Evolutionary conservation across 2,888 invertebrate species (phyloP).

Genomic region (Heteropelma amictum): DNA sequence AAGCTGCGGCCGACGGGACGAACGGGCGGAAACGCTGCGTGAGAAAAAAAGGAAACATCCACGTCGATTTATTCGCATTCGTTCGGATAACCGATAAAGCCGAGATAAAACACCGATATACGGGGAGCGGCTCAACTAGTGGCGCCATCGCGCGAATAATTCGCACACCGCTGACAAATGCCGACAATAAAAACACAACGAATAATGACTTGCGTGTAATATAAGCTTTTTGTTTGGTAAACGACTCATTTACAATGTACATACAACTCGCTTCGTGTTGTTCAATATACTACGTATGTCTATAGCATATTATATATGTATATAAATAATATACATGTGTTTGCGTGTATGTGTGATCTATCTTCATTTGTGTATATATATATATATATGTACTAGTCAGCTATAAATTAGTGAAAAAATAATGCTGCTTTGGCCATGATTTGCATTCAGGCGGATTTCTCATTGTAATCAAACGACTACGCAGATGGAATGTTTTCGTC

Average conservation of each 20-base stretch:
- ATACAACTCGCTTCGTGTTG: conserved; percentile 48
- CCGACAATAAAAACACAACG: neutral
- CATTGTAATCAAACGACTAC: conserved; percentile 31
- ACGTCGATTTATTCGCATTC: no score
- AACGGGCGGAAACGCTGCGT: no score
- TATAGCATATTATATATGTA: no score
- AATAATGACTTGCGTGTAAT: conserved; percentile 24
- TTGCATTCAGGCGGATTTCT: conserved; percentile 47
- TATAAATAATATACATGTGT: no score
- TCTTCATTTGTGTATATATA: conserved; percentile 32
- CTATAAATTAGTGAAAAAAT: conserved; percentile 76
- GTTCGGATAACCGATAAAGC: no score
- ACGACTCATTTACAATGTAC: conserved; percentile 60
- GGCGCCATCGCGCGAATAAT: no score
- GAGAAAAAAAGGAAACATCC: no score
- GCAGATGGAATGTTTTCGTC: conserved; percentile 41
- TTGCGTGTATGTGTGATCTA: no score
- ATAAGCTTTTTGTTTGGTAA: conserved; percentile 53
- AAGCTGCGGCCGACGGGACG: no score
- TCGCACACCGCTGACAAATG: neutral
- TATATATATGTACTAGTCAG: conserved; percentile 44
- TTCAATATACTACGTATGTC: conserved; percentile 22
- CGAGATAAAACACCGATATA: no score
- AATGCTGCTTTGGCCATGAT: conserved; percentile 75
- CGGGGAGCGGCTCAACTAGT: no score